phyloP scores from a whole-genome alignment of 1,140 invertebrate genomes.

The Mesaphorura yosii region DNA sequence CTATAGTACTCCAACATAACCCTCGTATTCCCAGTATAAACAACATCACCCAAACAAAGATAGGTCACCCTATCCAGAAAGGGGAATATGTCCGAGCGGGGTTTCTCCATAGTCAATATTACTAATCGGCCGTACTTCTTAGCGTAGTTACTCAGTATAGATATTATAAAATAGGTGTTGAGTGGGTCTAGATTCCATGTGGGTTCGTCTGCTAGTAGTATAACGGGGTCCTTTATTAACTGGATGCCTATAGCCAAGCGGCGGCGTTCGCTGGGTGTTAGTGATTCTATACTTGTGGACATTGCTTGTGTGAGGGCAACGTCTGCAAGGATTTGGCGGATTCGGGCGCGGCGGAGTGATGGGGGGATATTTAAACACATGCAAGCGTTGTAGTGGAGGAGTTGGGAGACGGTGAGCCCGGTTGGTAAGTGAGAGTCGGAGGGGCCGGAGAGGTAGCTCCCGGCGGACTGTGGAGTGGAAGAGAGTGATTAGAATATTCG shows the following conservation, averaged over 20 bases:
- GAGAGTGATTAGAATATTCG: not conserved
- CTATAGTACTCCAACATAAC: constrained; percentile 84
- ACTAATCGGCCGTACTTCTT: constrained; percentile 81
- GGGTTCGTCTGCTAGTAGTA: constrained; percentile 77
- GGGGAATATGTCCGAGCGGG: constrained; percentile 81
- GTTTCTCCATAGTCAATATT: constrained; percentile 81
- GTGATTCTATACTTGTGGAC: constrained; percentile 6
- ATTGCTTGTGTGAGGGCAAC: constrained; percentile 52
- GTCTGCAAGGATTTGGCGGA: constrained; percentile 74
- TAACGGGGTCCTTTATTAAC: constrained; percentile 74
- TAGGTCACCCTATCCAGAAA: constrained; percentile 74
- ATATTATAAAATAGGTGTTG: constrained; percentile 82
- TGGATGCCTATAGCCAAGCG: constrained; percentile 74
- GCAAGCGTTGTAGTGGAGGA: constrained; percentile 61
- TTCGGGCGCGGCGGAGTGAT: constrained; percentile 49
- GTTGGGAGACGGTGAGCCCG: constrained; percentile 76
- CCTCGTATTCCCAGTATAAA: constrained; percentile 77
- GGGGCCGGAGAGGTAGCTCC: constrained; percentile 18
- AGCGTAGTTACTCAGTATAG: constrained; percentile 80
- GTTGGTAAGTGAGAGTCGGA: constrained; percentile 42
- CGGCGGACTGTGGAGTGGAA: constrained; percentile 4
- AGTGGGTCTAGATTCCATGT: constrained; percentile 80
- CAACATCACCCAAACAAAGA: constrained; percentile 75
- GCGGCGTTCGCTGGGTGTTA: constrained; percentile 57
- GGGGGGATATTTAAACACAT: constrained; percentile 34